A percentile compares a stretch with the other conserved stretches of the same genome.
Evolutionary conservation across 2,113 vertebrate genomes (phyloP).

Genomic region (Melospiza melodia): DNA sequence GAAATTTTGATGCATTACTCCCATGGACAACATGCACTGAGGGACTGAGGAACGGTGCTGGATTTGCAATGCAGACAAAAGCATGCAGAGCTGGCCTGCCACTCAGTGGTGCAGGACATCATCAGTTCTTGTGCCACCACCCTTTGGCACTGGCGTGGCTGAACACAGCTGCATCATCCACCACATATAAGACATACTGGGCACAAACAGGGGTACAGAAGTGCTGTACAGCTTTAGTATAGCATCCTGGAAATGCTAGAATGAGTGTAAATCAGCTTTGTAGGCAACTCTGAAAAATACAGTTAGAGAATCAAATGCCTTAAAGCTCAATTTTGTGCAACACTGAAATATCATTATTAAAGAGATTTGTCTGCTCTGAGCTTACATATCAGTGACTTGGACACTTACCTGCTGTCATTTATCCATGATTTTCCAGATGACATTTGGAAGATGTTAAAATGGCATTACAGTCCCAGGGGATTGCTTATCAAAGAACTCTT

Average conservation of each 20-base stretch:
- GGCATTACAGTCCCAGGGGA: background rate
- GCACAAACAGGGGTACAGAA: background rate
- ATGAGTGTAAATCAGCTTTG: background rate
- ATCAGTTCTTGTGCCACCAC: background rate
- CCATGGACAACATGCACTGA: background rate
- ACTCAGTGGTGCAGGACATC: background rate
- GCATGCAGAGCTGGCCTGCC: background rate
- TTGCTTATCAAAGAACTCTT: slow-evolving; percentile 50
- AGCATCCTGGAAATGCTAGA: background rate
- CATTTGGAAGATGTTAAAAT: slow-evolving; percentile 3
- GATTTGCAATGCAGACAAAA: background rate
- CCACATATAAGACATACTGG: background rate
- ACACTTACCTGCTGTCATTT: background rate
- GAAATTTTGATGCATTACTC: background rate
- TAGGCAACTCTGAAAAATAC: background rate
- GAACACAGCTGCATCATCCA: background rate
- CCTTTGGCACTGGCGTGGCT: background rate
- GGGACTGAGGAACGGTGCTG: background rate
- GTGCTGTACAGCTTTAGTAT: background rate
- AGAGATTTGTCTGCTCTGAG: background rate
- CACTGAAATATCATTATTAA: background rate
- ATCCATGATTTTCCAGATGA: background rate
- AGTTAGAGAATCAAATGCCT: background rate
- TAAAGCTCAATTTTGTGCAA: background rate
- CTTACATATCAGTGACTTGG: background rate